phyloP scores from a whole-genome alignment of 1,140 invertebrate species.

The Apocrypta bakeri region DNA sequence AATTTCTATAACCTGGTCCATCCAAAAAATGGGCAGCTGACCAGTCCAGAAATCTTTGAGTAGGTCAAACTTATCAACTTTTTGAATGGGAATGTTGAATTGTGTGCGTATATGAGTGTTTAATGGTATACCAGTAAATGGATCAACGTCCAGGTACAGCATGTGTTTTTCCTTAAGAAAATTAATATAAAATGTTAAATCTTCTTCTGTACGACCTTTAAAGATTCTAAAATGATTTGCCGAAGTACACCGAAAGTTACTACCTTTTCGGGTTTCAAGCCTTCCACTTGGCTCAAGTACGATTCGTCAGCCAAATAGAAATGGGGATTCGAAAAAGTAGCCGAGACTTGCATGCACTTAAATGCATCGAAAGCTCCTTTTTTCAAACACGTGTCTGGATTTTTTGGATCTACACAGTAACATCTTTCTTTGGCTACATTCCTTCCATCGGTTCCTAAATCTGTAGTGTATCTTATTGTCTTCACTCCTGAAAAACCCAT shows the following conservation, averaged over 20 bases:
- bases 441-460: slow-evolving; percentile 80
- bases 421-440: slow-evolving; percentile 81
- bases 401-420: slow-evolving; percentile 80
- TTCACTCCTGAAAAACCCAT: slow-evolving; percentile 79
- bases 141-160: slow-evolving; percentile 85
- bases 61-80: slow-evolving; percentile 78
- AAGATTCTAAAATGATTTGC: too few species aligned
- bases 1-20: slow-evolving; percentile 78
- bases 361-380: slow-evolving; percentile 83
- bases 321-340: slow-evolving; percentile 86
- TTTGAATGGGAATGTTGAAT: slow-evolving; percentile 80
- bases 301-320: slow-evolving; percentile 83
- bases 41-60: slow-evolving; percentile 78
- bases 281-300: slow-evolving; percentile 79
- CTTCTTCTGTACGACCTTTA: too few species aligned
- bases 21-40: slow-evolving; percentile 83
- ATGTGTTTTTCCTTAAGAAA: slow-evolving; percentile 77
- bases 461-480: slow-evolving; percentile 79
- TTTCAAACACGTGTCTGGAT: slow-evolving; percentile 79
- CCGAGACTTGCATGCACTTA: slow-evolving; percentile 80
- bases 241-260: too few species aligned
- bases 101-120: slow-evolving; percentile 81
- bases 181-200: too few species aligned
- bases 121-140: slow-evolving; percentile 81
- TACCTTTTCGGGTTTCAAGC: slow-evolving; percentile 81